Conservation (phyloP, 1,140 invertebrate species). For the Tetranychus cinnabarinus region DNA sequence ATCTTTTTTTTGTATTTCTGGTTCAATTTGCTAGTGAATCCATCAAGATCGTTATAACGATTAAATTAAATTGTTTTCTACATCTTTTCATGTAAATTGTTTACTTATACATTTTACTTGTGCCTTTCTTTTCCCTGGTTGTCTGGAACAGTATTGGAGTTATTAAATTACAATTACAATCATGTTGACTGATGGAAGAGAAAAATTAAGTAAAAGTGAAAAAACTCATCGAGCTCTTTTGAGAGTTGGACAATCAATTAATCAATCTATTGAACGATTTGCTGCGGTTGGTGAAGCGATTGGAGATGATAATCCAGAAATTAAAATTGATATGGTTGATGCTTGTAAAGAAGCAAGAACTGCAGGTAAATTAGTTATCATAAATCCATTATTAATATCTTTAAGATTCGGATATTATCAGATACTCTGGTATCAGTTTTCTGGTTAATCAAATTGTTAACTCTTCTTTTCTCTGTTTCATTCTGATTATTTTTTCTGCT, state of each 20-base stretch:
- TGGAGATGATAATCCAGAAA: slow-evolving; percentile 88
- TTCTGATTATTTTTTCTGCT: neutral
- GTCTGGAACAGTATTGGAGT: too few species aligned
- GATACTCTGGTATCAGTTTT: too few species aligned
- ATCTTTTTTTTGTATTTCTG: too few species aligned
- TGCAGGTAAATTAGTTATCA: slow-evolving; percentile 40
- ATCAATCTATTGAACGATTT: slow-evolving; percentile 86
- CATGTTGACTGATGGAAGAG: slow-evolving; percentile 6
- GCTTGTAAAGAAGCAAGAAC: slow-evolving; percentile 85
- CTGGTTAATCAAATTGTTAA: neutral
- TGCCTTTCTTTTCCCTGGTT: too few species aligned
- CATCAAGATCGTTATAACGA: too few species aligned
- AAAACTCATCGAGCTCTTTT: slow-evolving; percentile 45
- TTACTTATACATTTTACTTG: too few species aligned
- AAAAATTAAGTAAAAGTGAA: slow-evolving; percentile 27
- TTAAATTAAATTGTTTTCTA: too few species aligned
- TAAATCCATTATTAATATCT: too few species aligned
- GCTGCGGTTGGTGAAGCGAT: slow-evolving; percentile 93
- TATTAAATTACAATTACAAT: too few species aligned
- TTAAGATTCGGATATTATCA: too few species aligned
- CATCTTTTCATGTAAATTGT: too few species aligned
- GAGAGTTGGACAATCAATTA: slow-evolving; percentile 79
- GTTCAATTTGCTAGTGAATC: too few species aligned
- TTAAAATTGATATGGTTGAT: slow-evolving; percentile 88
- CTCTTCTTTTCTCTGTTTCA: neutral